Evolutionary conservation across 2,888 invertebrate species (phyloP), one percentile per base, ranked within the genome.

Genomic region (Drosophila putrida): DNA sequence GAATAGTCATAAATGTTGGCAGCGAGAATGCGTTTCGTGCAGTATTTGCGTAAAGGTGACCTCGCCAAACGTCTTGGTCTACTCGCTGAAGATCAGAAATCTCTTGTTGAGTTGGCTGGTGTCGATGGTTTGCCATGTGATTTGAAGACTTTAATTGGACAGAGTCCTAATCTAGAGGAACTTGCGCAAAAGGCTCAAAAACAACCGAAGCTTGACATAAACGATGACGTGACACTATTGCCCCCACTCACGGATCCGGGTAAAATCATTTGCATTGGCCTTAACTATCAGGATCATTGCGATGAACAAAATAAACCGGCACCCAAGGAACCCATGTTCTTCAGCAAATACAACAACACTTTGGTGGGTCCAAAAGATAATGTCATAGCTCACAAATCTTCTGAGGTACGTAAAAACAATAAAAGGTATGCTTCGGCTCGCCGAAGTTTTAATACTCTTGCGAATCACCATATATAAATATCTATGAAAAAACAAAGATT

Each of bases 241-340:
- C 94, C 97, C 0, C 97, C 98, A 0, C 94, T 98, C 20, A 94
- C 94, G 1, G 95, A 95, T 46, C 95, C 96, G 73, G 97, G 97
- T 89, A 98, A 98, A 92, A 94, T 98, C 0, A 94, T 96, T 0
- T 97, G 97, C 90, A 95, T 98, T n/a, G 97, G 97, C 0, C 93
- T 97, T 50, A 98, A 98, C 92, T 98, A 98, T 92, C 91, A 93
- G 61, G 97, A 97, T 36, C 97, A 97, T 85, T 98, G 97, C 82
- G 93, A 94, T 62, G 97, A 98, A 90, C 97, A 97, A 90, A 96
- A 96, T 28, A 90, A 95, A 33, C 94, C 95, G 0, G 93, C 94
- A 0, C 96, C 97, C 0, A 93, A 94, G 33, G 96, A 96, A 72
- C 98, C 98, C 0, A 96, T 98, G 92, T 95, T 98, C 80, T 98